These are phyloP conservation scores for Disparrhopalites patrizii DNA, from an alignment of 2,888 invertebrate genomes.

Conservation along the genomic window DNA sequence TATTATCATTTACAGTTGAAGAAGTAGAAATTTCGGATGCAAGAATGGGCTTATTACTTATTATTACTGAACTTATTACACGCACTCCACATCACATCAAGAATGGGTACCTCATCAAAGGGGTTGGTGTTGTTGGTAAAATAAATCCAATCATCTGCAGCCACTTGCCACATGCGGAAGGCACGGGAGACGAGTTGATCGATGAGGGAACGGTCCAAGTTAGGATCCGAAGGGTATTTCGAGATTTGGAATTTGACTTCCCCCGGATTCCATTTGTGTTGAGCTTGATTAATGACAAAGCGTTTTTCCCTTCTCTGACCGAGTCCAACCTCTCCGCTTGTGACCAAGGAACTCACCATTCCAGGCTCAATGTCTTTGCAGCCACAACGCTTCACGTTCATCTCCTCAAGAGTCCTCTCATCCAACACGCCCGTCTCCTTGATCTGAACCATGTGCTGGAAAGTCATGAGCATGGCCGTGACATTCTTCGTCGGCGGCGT, in stretches of 20 bases:
- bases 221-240: constrained; percentile 25
- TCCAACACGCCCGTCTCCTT: constrained; percentile 63
- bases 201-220: neutral
- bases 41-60: no score
- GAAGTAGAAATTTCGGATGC: no score
- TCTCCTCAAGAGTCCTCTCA: constrained; percentile 67
- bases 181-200: constrained; percentile 18
- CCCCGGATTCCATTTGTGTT: constrained; percentile 31
- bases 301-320: constrained; percentile 24
- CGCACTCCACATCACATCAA: no score
- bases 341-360: neutral
- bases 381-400: constrained; percentile 84
- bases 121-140: neutral
- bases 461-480: constrained; percentile 33
- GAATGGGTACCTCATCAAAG: no score
- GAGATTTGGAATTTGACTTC: constrained; percentile 37
- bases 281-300: constrained; percentile 22
- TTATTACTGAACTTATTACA: no score
- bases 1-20: no score
- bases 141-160: constrained; percentile 15
- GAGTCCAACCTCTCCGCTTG: neutral
- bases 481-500: constrained; percentile 29
- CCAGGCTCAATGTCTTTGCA: constrained; percentile 54
- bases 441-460: constrained; percentile 30
- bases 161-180: constrained; percentile 36